Conservation (phyloP, 2,113 vertebrate genomes). For the Oncorhynchus gorbuscha region DNA sequence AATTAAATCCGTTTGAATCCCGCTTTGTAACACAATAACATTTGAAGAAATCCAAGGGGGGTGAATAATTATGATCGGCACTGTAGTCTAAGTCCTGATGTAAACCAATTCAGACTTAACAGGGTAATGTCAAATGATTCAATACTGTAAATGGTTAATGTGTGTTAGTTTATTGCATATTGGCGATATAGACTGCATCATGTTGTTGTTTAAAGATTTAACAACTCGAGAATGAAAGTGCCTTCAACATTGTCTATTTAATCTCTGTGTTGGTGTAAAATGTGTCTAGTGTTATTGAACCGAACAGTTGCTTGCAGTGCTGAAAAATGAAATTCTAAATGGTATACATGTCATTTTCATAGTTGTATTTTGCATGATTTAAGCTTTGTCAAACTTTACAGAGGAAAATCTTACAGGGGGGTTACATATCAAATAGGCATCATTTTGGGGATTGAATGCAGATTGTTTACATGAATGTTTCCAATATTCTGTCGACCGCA, state of each 20-base stretch:
- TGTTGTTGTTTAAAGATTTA: background rate
- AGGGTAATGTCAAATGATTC: background rate
- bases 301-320: no score
- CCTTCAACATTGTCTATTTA: conserved; percentile 9
- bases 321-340: no score
- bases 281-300: no score
- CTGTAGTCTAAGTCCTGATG: background rate
- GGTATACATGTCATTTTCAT: no score
- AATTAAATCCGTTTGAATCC: no score
- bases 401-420: no score
- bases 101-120: background rate
- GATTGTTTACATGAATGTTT: background rate
- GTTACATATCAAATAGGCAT: no score
- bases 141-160: background rate
- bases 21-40: no score
- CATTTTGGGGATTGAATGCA: no score
- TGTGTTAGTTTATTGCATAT: background rate
- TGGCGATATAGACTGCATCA: background rate
- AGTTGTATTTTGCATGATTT: background rate
- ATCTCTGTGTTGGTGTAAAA: no score
- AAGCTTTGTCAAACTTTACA: background rate
- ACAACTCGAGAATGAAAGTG: conserved; percentile 21
- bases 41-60: no score
- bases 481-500: background rate
- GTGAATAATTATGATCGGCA: no score